Evolutionary conservation across 2,888 invertebrate genomes (phyloP).

Genomic region (Euzetes globulus): DNA sequence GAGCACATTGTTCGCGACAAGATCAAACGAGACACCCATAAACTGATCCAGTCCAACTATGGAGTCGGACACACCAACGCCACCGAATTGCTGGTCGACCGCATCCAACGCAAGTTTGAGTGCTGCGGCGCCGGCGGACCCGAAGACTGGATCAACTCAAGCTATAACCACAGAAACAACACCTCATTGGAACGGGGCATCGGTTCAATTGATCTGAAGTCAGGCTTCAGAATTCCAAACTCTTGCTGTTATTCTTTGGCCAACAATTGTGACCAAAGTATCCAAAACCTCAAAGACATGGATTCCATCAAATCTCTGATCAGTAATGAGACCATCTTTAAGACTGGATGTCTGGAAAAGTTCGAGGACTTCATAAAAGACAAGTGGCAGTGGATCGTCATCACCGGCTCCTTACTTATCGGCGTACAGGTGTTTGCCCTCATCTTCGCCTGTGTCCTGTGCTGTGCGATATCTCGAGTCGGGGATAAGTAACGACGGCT

Average conservation of each 20-base stretch:
- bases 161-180: constrained; percentile 27
- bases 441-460: constrained; percentile 35
- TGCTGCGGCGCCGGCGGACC: constrained; percentile 36
- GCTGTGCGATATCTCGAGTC: constrained; percentile 35
- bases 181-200: neutral
- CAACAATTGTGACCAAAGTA: neutral
- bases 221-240: constrained; percentile 31
- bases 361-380: constrained; percentile 32
- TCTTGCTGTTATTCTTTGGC: constrained; percentile 34
- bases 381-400: constrained; percentile 34
- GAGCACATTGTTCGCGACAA: constrained; percentile 20
- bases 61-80: constrained; percentile 30
- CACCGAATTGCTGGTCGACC: constrained; percentile 37
- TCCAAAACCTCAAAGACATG: neutral
- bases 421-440: constrained; percentile 37
- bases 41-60: constrained; percentile 26
- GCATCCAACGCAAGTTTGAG: constrained; percentile 35
- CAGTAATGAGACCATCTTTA: neutral
- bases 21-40: constrained; percentile 22
- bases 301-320: neutral
- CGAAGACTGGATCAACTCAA: constrained; percentile 47
- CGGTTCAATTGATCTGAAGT: neutral
- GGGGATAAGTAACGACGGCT: constrained; percentile 33
- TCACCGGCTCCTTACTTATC: constrained; percentile 32
- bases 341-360: constrained; percentile 35